These are phyloP conservation scores for Papilio machaon DNA, from an alignment of 1,140 invertebrate species.

Conservation along the genomic window DNA sequence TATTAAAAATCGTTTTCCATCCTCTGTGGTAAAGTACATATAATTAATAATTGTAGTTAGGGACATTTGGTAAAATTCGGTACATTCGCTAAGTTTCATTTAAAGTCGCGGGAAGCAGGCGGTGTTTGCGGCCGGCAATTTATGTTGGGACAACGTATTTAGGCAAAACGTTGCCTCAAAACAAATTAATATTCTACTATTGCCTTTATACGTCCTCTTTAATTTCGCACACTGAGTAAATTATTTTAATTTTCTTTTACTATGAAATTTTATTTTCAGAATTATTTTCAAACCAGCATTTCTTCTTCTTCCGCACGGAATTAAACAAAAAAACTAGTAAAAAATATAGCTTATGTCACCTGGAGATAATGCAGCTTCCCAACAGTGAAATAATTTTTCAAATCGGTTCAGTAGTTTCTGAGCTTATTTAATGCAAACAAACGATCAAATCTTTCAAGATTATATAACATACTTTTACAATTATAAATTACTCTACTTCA, in stretches of 20 bases:
- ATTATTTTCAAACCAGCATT: no score
- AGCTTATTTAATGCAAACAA: no score
- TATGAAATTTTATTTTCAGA: neutral
- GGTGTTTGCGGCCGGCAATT: conserved; percentile 27
- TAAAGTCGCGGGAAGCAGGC: conserved; percentile 13
- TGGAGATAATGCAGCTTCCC: no score
- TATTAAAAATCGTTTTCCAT: conserved; percentile 13
- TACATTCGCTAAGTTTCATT: conserved; percentile 29
- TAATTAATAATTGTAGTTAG: neutral
- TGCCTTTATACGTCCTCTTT: neutral
- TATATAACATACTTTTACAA: neutral
- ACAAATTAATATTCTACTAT: conserved; percentile 13
- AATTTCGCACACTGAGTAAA: neutral
- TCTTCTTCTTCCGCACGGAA: no score
- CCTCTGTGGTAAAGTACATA: neutral
- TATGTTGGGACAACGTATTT: conserved; percentile 34
- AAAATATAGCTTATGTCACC: no score
- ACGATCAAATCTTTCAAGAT: no score
- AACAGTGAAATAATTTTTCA: no score
- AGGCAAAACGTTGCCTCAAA: conserved; percentile 11
- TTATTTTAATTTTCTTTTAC: neutral
- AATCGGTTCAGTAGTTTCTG: no score
- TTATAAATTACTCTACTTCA: neutral
- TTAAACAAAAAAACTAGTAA: no score
- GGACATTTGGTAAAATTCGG: conserved; percentile 12